Evolutionary conservation across 2,888 invertebrate genomes (phyloP), one percentile per base, ranked within the genome.

Genomic region (Tortrix viridana): DNA sequence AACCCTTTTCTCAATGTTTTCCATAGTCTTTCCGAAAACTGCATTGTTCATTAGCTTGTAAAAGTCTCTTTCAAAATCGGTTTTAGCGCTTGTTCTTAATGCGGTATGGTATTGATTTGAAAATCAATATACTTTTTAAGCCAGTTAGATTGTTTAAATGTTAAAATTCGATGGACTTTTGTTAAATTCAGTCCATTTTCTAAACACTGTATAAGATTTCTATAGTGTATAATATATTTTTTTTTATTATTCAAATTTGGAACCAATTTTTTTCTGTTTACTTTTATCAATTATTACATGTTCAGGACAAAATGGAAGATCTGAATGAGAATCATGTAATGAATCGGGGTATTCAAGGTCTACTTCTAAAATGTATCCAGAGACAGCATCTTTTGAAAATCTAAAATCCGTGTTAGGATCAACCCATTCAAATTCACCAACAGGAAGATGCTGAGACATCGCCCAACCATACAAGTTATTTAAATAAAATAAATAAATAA

Each of bases 251-350:
- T 32, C 5, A 66, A 60, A 20, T 57, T 65, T 14, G 50, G 41
- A 6, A 66, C 43, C 16, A 67, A 41, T 37, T 65, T 66, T n/a
- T 23, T 38, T 22, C n/a, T 18, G 9, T 9, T 63, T 65, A 18
- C 47, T 37, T 9, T 47, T 52, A 3, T 18, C 18, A 3, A 52
- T 55, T 38, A 41, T 22, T 26, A 49, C 46, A 3, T 56, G 56
- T 58, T 66, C 64, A 7, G 67, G 32, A 48, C 62, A 65, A 46
- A 67, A 67, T 16, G 58, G 60, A 7, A 60, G 32, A 57, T 69
- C 66, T 18, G 47, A 56, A 43, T 67, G 67, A 0, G 18, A 3
- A 26, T 66, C 49, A 6, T 69, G 69, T 3, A 67, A 44, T 14
- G 54, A 3, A 3, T 47, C 26, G 1, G 69, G 67, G 19, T 69